Conservation (phyloP, 2,888 invertebrate species). For the Lithosia quadra region DNA sequence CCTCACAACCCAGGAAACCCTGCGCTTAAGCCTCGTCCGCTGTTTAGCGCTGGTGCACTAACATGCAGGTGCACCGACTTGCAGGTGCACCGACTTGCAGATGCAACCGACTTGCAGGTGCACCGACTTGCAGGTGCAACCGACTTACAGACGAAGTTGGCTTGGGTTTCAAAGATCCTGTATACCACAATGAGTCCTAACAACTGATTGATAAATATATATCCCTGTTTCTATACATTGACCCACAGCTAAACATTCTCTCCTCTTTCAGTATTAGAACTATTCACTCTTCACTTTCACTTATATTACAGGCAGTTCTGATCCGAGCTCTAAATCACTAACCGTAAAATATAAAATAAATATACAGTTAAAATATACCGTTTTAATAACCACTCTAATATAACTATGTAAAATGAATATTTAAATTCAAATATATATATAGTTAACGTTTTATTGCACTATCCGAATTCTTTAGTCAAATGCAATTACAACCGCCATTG, state of each 20-base stretch:
- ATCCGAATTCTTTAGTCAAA: not conserved
- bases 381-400: conserved; percentile 14
- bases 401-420: conserved; percentile 12
- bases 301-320: not conserved
- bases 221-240: not conserved
- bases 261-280: not conserved
- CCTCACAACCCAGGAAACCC: too few relatives aligned
- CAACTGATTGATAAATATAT: not conserved
- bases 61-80: too few relatives aligned
- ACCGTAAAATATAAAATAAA: conserved; percentile 3
- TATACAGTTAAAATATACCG: conserved; percentile 16
- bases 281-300: not conserved
- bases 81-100: too few relatives aligned
- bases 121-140: too few relatives aligned
- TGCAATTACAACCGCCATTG: not conserved
- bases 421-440: conserved; percentile 1
- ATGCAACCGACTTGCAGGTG: too few relatives aligned
- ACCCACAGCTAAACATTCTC: not conserved
- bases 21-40: too few relatives aligned
- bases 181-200: too few relatives aligned
- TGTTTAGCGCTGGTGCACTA: too few relatives aligned
- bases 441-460: not conserved
- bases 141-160: too few relatives aligned
- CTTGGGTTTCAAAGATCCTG: too few relatives aligned
- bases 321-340: conserved; percentile 1